phyloP scores from a whole-genome alignment of 2,888 invertebrate species.

The Therioaphis trifolii region DNA sequence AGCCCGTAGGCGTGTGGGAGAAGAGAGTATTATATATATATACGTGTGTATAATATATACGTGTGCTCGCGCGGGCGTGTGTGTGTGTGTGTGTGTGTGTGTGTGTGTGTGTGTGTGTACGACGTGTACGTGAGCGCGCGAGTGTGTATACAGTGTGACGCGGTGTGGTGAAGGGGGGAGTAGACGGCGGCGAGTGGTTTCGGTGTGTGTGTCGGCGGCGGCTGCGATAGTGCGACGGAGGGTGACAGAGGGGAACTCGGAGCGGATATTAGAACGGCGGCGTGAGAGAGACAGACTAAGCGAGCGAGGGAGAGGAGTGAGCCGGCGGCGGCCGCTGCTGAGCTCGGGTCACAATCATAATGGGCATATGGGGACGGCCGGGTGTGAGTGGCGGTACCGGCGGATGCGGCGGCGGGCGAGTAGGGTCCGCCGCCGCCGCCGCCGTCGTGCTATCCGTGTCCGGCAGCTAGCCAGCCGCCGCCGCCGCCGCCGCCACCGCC shows the following conservation, averaged over 20 bases:
- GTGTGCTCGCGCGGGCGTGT: neutral
- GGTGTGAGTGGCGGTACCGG: conserved; percentile 18
- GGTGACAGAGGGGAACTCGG: conserved; percentile 26
- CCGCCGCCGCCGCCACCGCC: conserved; percentile 32
- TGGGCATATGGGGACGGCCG: conserved; percentile 48
- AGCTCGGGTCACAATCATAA: conserved; percentile 60
- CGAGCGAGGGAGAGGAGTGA: neutral
- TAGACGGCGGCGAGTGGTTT: conserved; percentile 30
- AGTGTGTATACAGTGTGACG: neutral
- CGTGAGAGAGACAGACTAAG: neutral
- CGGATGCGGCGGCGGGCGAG: conserved; percentile 45
- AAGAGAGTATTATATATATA: conserved; percentile 27
- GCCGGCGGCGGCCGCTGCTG: conserved; percentile 48
- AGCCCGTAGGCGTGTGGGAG: conserved; percentile 56
- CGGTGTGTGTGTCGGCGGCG: conserved; percentile 33
- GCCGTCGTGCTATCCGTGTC: conserved; percentile 55
- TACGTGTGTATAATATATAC: neutral
- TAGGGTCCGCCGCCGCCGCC: conserved; percentile 53
- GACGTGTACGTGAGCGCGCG: neutral
- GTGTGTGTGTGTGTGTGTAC: conserved; percentile 11
- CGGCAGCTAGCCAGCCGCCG: conserved; percentile 57
- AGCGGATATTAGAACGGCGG: conserved; percentile 60
- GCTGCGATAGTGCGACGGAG: neutral
- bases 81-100: neutral
- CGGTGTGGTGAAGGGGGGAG: neutral